These are phyloP conservation scores for Steinernema scapterisci DNA, from an alignment of 2,888 invertebrate genomes.

Conservation along the genomic window DNA sequence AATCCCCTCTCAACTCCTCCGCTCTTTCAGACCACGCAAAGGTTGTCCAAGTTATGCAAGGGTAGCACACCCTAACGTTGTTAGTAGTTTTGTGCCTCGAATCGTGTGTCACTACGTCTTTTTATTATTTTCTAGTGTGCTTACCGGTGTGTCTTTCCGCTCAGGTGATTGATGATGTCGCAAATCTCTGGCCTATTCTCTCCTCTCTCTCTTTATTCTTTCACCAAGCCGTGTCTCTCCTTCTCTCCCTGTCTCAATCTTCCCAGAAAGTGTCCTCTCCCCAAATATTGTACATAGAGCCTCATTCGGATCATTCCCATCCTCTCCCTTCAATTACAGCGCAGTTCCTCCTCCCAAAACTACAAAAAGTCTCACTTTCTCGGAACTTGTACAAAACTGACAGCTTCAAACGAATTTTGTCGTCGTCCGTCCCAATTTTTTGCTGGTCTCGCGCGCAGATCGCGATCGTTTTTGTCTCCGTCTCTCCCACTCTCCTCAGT, in stretches of 20 bases:
- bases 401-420: not conserved
- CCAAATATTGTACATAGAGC: conserved; percentile 4
- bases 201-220: not conserved
- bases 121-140: conserved; percentile 2
- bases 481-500: not conserved
- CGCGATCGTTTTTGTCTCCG: not conserved
- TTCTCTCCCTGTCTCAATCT: not conserved
- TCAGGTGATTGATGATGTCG: conserved; percentile 30
- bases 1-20: no score
- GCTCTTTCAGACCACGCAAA: not conserved
- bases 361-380: not conserved
- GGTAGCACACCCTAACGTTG: not conserved
- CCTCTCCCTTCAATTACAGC: not conserved
- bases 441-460: conserved; percentile 22
- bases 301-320: conserved; percentile 8
- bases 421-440: not conserved
- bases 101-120: not conserved
- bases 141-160: conserved; percentile 33
- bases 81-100: conserved; percentile 14
- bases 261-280: not conserved
- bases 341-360: not conserved
- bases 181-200: conserved; percentile 11
- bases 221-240: not conserved
- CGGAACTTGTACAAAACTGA: not conserved
- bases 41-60: not conserved